These are phyloP conservation scores for Limosa lapponica DNA, from an alignment of 2,797 vertebrate genomes.

Conservation along the genomic window DNA sequence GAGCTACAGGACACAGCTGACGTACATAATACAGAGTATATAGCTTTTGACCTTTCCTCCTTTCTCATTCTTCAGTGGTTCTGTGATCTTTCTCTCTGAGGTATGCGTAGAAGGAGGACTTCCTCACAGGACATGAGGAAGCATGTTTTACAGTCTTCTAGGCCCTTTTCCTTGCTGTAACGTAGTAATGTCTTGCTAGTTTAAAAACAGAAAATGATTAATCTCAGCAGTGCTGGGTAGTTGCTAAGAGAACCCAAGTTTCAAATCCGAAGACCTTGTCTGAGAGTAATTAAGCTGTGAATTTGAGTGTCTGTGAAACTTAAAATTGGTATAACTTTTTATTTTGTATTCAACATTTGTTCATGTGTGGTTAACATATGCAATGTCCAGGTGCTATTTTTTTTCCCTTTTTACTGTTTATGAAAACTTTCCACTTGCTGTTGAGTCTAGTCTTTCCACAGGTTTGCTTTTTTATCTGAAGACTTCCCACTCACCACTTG, in stretches of 20 bases:
- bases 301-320: neutral
- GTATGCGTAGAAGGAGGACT: neutral
- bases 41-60: neutral
- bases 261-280: neutral
- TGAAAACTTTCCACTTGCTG: neutral
- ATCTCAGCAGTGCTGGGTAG: neutral
- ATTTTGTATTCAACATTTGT: neutral
- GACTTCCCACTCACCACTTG: neutral
- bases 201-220: neutral
- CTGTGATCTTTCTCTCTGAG: neutral
- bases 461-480: neutral
- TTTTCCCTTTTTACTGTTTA: neutral
- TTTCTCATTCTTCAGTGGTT: neutral
- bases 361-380: neutral
- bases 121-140: neutral
- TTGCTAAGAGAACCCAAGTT: neutral
- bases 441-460: neutral
- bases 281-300: neutral
- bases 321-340: neutral
- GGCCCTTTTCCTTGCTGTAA: neutral
- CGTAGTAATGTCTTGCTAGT: neutral
- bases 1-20: neutral
- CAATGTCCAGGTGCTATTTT: neutral
- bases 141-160: neutral
- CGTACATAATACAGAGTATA: neutral